Conservation (phyloP, 2,888 invertebrate species). For the Epinotia bilunana region DNA sequence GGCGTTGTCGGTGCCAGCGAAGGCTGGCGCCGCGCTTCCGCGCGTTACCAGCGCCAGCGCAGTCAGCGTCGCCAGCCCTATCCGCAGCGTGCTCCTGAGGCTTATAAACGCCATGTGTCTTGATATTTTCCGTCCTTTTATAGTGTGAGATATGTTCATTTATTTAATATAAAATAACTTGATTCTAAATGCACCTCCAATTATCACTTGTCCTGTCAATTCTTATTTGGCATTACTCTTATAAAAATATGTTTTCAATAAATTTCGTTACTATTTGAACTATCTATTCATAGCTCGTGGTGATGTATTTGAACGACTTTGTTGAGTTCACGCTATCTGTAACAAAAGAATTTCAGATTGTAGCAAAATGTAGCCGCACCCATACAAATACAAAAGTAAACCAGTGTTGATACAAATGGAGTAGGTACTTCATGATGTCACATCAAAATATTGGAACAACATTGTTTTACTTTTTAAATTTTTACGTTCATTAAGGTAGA, state of each 20-base stretch:
- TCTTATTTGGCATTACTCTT: slow-evolving; percentile 65
- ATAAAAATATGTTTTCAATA: slow-evolving; percentile 48
- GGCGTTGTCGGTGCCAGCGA: slow-evolving; percentile 74
- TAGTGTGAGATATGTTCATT: slow-evolving; percentile 68
- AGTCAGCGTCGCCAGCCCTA: slow-evolving; percentile 51
- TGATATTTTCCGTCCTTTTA: slow-evolving; percentile 56
- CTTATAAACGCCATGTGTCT: slow-evolving; percentile 69
- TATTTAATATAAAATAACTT: slow-evolving; percentile 17
- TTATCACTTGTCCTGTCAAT: slow-evolving; percentile 26
- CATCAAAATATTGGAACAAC: not conserved
- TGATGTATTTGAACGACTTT: slow-evolving; percentile 61
- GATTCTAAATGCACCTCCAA: slow-evolving; percentile 55
- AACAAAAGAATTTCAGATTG: slow-evolving; percentile 62
- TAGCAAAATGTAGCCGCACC: slow-evolving; percentile 14
- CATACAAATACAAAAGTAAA: not conserved
- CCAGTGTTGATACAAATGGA: not conserved
- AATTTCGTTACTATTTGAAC: slow-evolving; percentile 57
- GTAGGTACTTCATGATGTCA: not conserved
- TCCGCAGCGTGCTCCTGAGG: slow-evolving; percentile 70
- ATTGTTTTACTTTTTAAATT: not conserved
- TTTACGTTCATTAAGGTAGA: not conserved
- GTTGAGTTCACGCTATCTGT: slow-evolving; percentile 64
- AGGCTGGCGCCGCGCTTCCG: slow-evolving; percentile 75
- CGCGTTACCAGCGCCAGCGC: slow-evolving; percentile 71
- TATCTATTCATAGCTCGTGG: slow-evolving; percentile 54